Percentiles rank a stretch among this genome's conserved stretches.
Evolutionary conservation across 2,797 vertebrate species (phyloP).

Genomic region (Enteromius argenteus): DNA sequence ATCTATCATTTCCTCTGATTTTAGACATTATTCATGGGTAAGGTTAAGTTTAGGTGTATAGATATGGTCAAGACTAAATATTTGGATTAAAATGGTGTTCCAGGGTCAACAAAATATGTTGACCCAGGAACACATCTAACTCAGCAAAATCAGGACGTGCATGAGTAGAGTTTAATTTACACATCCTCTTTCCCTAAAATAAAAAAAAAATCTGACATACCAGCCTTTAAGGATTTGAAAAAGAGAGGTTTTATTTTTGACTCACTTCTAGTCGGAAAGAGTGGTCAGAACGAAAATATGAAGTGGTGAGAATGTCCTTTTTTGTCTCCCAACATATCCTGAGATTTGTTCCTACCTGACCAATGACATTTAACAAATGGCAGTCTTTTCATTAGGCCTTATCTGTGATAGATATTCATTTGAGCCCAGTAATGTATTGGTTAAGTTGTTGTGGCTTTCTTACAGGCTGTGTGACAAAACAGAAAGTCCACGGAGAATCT

Average conservation of each 20-base stretch:
- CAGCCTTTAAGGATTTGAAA: slow-evolving; percentile 15
- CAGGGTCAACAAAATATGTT: too few species aligned
- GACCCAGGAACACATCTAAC: too few species aligned
- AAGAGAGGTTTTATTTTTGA: background rate
- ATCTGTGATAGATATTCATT: background rate
- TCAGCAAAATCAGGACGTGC: too few species aligned
- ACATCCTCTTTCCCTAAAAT: background rate
- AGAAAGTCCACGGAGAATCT: slow-evolving; percentile 61
- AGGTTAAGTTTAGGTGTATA: too few species aligned
- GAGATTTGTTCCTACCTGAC: background rate
- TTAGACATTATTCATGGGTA: too few species aligned
- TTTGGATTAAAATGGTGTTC: too few species aligned
- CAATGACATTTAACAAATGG: background rate
- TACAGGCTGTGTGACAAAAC: slow-evolving; percentile 16
- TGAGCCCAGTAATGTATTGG: background rate
- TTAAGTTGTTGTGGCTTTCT: background rate
- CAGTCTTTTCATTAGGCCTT: background rate
- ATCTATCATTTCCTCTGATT: too few species aligned
- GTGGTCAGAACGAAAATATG: background rate
- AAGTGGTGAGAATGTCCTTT: background rate
- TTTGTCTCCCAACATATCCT: background rate
- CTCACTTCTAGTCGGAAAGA: background rate
- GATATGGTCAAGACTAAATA: too few species aligned
- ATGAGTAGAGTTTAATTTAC: background rate
- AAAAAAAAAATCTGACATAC: background rate